phyloP scores from a whole-genome alignment of 2,113 vertebrate genomes.

The Stomatorhinus ivindoensis region DNA sequence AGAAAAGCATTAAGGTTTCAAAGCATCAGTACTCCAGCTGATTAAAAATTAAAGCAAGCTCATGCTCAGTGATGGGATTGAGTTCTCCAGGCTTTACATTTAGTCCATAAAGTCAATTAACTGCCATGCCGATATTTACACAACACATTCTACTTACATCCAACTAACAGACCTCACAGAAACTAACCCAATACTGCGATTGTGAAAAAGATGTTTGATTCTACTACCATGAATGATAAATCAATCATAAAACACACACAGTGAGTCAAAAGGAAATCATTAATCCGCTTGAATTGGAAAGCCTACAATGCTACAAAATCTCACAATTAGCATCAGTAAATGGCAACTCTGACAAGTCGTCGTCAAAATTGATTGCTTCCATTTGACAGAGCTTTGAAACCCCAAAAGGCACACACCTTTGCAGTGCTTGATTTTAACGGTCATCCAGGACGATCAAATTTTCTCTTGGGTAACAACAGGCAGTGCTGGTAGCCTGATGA shows the following conservation, averaged over 20 bases:
- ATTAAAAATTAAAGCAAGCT: conserved; percentile 52
- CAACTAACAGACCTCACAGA: not conserved
- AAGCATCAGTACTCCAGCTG: conserved; percentile 24
- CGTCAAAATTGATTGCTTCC: not conserved
- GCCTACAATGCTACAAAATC: not conserved
- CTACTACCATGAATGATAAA: not conserved
- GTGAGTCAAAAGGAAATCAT: not conserved
- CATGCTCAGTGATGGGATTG: conserved; percentile 37
- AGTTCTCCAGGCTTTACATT: conserved; percentile 26
- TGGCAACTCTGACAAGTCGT: not conserved
- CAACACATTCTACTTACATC: not conserved
- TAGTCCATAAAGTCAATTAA: conserved; percentile 1
- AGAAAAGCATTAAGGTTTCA: conserved; percentile 34
- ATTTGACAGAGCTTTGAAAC: not conserved
- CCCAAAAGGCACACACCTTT: not conserved
- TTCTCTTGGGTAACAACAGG: not conserved
- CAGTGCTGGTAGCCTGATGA: not conserved
- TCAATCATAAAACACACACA: not conserved
- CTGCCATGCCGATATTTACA: not conserved
- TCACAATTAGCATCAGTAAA: not conserved
- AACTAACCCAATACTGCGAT: not conserved
- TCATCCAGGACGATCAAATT: not conserved
- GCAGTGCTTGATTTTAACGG: not conserved
- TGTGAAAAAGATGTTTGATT: not conserved
- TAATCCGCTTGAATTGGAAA: not conserved